Evolutionary conservation across 2,113 vertebrate genomes (phyloP).

Genomic region (Callionymus lyra): DNA sequence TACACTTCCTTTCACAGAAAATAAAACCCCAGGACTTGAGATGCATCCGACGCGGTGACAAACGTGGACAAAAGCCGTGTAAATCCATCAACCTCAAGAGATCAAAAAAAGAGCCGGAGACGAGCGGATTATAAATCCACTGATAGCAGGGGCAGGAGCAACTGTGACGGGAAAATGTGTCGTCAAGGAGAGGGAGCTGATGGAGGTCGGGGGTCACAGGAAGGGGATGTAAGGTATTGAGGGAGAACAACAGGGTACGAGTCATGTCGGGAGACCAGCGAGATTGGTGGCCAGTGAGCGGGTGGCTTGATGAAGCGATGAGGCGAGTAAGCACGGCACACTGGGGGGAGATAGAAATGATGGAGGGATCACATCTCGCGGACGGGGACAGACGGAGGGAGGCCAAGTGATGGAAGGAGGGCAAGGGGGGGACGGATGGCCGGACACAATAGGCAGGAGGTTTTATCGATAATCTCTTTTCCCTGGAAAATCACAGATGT

Average conservation of each 20-base stretch:
- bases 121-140: conserved; percentile 24
- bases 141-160: conserved; percentile 10
- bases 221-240: conserved; percentile 18
- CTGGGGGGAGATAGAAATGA: conserved; percentile 51
- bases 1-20: no score
- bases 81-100: conserved; percentile 31
- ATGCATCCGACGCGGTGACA: no score
- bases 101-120: conserved; percentile 23
- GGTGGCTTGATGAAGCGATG: conserved; percentile 35
- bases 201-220: conserved; percentile 9
- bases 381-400: conserved; percentile 19
- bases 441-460: conserved; percentile 19
- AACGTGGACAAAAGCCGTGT: conserved; percentile 17
- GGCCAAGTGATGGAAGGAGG: conserved; percentile 10
- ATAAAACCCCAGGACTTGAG: no score
- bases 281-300: conserved; percentile 2
- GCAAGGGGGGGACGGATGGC: conserved; percentile 16
- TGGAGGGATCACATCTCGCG: conserved; percentile 47
- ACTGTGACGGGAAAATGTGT: conserved; percentile 7
- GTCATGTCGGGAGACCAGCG: neutral
- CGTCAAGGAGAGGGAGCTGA: conserved; percentile 35
- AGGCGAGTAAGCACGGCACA: conserved; percentile 52
- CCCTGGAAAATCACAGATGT: conserved; percentile 10
- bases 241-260: conserved; percentile 3
- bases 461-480: conserved; percentile 20